A percentile compares a stretch with the other conserved stretches of the same genome.
These are phyloP conservation scores for Syritta pipiens DNA, from an alignment of 2,888 invertebrate genomes.

Conservation along the genomic window DNA sequence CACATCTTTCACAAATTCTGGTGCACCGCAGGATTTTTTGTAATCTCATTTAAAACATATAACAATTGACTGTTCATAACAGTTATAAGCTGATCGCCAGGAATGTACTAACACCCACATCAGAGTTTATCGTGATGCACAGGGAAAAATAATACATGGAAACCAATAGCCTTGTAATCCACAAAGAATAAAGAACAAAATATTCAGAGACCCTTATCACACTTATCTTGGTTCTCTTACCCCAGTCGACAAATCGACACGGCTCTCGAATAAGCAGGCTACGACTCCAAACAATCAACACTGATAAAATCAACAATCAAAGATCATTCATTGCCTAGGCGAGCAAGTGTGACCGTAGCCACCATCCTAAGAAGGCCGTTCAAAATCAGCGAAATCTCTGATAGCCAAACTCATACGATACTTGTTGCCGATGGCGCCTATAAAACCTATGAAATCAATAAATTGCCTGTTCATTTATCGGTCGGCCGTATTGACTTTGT, in stretches of 20 bases:
- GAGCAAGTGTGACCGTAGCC: slow-evolving; percentile 2
- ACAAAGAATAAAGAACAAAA: not conserved
- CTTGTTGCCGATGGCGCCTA: slow-evolving; percentile 40
- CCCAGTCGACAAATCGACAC: slow-evolving; percentile 1
- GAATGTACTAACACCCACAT: not conserved
- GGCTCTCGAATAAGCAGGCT: slow-evolving; percentile 7
- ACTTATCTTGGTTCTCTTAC: slow-evolving; percentile 26
- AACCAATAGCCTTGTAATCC: slow-evolving; percentile 5
- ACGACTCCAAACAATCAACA: not conserved
- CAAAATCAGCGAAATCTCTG: slow-evolving; percentile 16
- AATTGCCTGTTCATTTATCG: too few species aligned
- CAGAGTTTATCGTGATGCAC: slow-evolving; percentile 5
- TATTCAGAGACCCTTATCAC: slow-evolving; percentile 33
- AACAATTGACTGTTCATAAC: too few species aligned
- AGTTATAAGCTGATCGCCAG: too few species aligned
- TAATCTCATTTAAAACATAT: too few species aligned
- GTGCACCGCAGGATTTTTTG: too few species aligned
- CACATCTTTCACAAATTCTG: too few species aligned
- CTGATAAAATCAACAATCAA: not conserved
- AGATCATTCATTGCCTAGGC: not conserved
- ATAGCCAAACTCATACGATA: slow-evolving; percentile 10
- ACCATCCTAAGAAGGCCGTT: slow-evolving; percentile 31
- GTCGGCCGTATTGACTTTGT: not conserved
- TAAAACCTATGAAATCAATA: slow-evolving; percentile 10
- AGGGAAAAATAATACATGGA: not conserved